These are phyloP conservation scores for Campylomormyrus numenius DNA, from an alignment of 2,113 vertebrate species.

Conservation along the genomic window DNA sequence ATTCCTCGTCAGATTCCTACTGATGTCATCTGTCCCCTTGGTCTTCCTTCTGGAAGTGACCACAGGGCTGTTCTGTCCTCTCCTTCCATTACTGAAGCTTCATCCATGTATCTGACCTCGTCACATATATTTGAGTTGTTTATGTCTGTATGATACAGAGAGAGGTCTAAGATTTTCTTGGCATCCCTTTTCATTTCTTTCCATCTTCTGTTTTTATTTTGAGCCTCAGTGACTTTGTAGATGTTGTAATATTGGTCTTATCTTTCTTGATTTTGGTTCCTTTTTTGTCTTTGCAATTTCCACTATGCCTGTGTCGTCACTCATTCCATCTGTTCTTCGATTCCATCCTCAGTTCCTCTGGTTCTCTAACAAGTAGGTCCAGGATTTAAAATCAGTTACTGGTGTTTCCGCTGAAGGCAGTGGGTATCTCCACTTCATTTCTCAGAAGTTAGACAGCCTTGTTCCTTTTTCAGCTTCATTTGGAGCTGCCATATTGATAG, in stretches of 20 bases:
- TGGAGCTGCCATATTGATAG: background rate
- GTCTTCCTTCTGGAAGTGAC: background rate
- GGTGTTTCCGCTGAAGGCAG: background rate
- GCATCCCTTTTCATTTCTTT: background rate
- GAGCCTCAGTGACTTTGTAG: background rate
- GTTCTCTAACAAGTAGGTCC: background rate
- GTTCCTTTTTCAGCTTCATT: background rate
- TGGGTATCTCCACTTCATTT: background rate
- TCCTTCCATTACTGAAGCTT: background rate
- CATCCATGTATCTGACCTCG: background rate
- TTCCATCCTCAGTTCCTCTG: background rate
- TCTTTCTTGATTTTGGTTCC: background rate
- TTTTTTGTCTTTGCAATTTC: background rate
- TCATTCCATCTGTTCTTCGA: background rate
- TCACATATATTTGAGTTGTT: background rate
- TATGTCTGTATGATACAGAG: background rate
- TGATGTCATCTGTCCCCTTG: background rate
- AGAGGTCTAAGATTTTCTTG: background rate
- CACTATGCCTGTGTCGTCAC: too few species aligned
- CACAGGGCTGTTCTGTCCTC: background rate
- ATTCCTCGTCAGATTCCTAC: background rate
- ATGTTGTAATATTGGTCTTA: background rate
- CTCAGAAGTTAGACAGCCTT: background rate
- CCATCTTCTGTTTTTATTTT: background rate
- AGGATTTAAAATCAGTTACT: background rate